Base-by-base conservation (phyloP, 2,797 vertebrate genomes). In the Pseudochirops cupreus region DNA sequence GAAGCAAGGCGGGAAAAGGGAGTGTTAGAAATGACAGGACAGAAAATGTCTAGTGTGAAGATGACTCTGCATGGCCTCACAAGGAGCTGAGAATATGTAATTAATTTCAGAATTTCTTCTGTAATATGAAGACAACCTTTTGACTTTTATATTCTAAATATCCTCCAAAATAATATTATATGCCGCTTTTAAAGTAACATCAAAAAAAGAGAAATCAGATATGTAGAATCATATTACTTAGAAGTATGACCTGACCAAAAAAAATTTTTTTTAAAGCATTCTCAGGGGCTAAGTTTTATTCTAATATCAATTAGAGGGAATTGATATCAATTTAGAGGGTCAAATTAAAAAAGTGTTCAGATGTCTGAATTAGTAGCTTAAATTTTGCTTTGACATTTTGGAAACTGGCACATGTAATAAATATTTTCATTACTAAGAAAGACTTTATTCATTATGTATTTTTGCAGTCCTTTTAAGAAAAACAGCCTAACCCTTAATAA, bases 91-190 rank as follows among this genome's bases (percentile, higher is more conserved):
- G n/a, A 82, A 39, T 82, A 39, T 39, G 2, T 82, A 82, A 82
- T 39, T 82, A 39, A 82, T 82, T 82, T 82, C 16, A 39, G 18
- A 39, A 95, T 91, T 95, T 96, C 18, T 97, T 21, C 67, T 93
- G 92, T 28, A 96, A 57, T 10, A 95, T 94, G 21, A 56, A 91
- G 91, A 92, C 18, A 74, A 39, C 16, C 4, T 92, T 96, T 96
- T 91, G 33, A 91, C 93, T 92, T 24, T 16, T n/a, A 95, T 92
- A 31, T 92, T 29, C 31, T 59, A 94, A 96, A 94, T 67, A 91
- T 21, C 46, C 92, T 94, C 62, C 2, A 28, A 54, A 93, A n/a
- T 91, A 87, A n/a, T 92, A 87, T 56, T 58, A 93, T 74, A 91
- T 29, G 93, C 56, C 12, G 46, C 52, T 52, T 91, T 95, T 53